Conservation (phyloP, 2,113 vertebrate species). For the Sinosuthora webbiana region DNA sequence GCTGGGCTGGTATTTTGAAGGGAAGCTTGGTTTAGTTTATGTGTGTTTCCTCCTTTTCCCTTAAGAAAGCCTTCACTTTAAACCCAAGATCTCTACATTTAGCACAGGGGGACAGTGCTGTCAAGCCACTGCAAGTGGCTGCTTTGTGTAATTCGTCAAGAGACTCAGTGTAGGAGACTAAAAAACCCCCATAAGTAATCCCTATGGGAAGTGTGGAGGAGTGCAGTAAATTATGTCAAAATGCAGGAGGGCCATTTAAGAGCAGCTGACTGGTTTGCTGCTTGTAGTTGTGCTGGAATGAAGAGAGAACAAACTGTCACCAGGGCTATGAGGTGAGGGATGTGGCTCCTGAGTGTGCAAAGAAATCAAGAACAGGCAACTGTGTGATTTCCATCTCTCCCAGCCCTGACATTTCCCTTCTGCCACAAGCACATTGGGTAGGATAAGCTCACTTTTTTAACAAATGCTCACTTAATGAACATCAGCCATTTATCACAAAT, state of each 20-base stretch:
- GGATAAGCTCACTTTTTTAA: background rate
- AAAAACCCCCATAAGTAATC: background rate
- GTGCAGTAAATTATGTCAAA: background rate
- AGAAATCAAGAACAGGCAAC: background rate
- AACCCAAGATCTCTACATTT: slow-evolving; percentile 35
- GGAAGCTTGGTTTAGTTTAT: background rate
- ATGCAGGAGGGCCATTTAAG: background rate
- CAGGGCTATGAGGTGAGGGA: background rate
- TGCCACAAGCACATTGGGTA: background rate
- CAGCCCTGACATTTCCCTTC: background rate
- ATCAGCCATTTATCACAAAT: background rate
- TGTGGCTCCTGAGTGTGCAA: background rate
- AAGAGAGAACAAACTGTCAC: background rate
- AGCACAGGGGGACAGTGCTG: slow-evolving; percentile 24
- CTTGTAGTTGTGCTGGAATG: background rate
- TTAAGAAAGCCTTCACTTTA: slow-evolving; percentile 40
- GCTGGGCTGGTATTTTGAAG: slow-evolving; percentile 12
- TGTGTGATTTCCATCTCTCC: background rate
- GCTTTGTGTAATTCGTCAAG: slow-evolving; percentile 1
- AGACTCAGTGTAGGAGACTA: background rate
- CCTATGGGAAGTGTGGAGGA: background rate
- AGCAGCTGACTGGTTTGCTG: background rate
- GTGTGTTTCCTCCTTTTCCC: background rate
- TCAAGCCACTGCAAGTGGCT: background rate
- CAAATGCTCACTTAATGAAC: background rate